Base-by-base conservation (phyloP, 2,113 vertebrate genomes). In the Lampris incognitus region DNA sequence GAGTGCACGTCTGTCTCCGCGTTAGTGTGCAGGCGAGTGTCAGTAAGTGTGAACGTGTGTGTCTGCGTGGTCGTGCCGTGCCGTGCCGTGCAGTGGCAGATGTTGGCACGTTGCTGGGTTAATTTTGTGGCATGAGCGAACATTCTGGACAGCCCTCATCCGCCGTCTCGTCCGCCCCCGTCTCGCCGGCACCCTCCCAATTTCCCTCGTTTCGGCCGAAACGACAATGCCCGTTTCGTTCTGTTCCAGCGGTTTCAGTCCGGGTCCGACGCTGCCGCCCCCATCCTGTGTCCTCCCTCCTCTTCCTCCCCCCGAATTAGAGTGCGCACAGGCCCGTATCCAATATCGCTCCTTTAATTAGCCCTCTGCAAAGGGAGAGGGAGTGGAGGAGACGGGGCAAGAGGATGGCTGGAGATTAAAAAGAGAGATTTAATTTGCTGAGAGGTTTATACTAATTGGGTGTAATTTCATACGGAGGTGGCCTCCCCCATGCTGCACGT, bases 291-390 rank as follows among this genome's bases (percentile, higher is more conserved):
- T 9, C 41, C n/a, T 54, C 73, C 9, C 60, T 3, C 54, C 56
- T 41, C 42, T 1, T 72, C 42, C 61, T 67, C 61, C 77, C 80
- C 37, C 59, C 79, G 76, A 82, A 88, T 93, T 90, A 84, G 78
- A 85, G 79, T 84, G 85, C 2, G 85, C 92, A 93, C 59, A 64
- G 79, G 87, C 76, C 90, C 89, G 79, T 90, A 83, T 94, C 92
- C 91, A 93, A 92, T 93, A 90, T 89, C 86, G 90, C 74, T 81
- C 41, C 84, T 88, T 92, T 93, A 94, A 94, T 94, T 93, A 92
- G 88, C 64, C 77, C 69, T 81, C 84, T 66, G 72, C 62, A 76
- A 69, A 51, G 40, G 66, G 72, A 78, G 41, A 73, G 75, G 62
- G 79, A 76, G 81, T 57, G 56, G 50, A 76, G 61, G 57, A 61